These are phyloP conservation scores for Gorsachius goisagi DNA, from an alignment of 2,113 vertebrate species.

Conservation along the genomic window DNA sequence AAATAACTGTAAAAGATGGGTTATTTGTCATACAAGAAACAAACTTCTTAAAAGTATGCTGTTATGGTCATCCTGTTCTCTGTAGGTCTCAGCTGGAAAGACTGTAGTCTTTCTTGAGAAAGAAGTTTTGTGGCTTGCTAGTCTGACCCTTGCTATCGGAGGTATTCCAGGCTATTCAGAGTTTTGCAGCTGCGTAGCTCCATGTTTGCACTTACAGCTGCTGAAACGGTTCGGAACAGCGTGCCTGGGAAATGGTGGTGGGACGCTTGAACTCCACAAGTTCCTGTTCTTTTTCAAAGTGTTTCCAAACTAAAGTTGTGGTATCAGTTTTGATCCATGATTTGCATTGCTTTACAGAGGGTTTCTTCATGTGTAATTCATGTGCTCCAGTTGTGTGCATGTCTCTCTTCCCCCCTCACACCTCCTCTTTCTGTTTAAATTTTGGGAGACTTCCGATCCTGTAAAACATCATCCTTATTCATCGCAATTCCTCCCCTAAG, in stretches of 20 bases:
- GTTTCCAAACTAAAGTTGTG: not conserved
- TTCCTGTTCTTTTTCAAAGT: conserved; percentile 41
- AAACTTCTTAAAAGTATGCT: no score
- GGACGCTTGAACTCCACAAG: not conserved
- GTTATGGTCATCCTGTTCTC: not conserved
- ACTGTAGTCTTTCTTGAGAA: not conserved
- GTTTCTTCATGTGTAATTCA: conserved; percentile 38
- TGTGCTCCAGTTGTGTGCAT: not conserved
- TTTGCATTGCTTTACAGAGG: conserved; percentile 26
- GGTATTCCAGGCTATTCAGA: not conserved
- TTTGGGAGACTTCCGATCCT: conserved; percentile 39
- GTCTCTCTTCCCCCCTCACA: not conserved
- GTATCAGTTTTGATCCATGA: not conserved
- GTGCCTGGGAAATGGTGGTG: not conserved
- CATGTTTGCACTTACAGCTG: not conserved
- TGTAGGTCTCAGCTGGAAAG: not conserved
- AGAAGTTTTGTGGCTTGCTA: not conserved
- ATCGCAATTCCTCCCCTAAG: conserved; percentile 4
- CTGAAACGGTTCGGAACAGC: not conserved
- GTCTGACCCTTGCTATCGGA: not conserved
- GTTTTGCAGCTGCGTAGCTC: not conserved
- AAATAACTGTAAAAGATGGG: not conserved
- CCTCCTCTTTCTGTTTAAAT: not conserved
- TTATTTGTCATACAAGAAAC: not conserved
- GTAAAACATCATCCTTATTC: conserved; percentile 32